Base-by-base conservation (phyloP, 1,140 invertebrate genomes). In the Brachionus calyciflorus region DNA sequence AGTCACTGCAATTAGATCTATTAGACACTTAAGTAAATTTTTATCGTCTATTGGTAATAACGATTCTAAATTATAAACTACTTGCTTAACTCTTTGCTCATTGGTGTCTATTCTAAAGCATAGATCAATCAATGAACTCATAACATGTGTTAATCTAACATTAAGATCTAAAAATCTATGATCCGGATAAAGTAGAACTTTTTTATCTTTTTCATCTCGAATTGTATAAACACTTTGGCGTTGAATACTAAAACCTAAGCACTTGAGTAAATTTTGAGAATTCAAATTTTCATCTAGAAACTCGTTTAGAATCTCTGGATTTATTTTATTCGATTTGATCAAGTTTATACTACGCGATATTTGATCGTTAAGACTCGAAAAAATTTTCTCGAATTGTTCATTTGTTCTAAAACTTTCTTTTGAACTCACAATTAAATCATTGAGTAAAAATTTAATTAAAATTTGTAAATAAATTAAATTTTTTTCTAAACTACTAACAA, bases 21-120 rank as follows among this genome's bases (percentile, higher is more conserved):
- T 49, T 28, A 73, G 24, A 51, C 46, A 49, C 33, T 51, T 73
- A 24, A 73, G 46, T 7, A 73, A 30, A 49, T 73, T 73, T 55
- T 49, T 51, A 49, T 73, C 69, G 21, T 55, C 51, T 17, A 73
- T 51, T 1, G 69, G 69, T 30, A 73, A 55, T 19, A 73, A n/a
- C n/a, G 69, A 19, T 12, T 73, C 51, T n/a, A 73, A n/a, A 73
- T 73, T 73, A 46, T 51, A 73, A 6, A 73, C 17, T n/a, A 73
- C n/a, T 12, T n/a, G 33, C n/a, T 19, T 48, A 12, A 33, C 17
- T 12, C 48, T 33, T 60, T 55, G n/a, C 49, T 49, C 37, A 5
- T 30, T 51, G n/a, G n/a, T n/a, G n/a, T n/a, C n/a, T 1, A 51
- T 33, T n/a, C 28, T 37, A 24, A 73, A 73, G 28, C 69, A 73